Percentiles rank a stretch among this genome's conserved stretches.
Evolutionary conservation across 2,888 invertebrate genomes (phyloP).

Genomic region (Andrena chrysosceles): DNA sequence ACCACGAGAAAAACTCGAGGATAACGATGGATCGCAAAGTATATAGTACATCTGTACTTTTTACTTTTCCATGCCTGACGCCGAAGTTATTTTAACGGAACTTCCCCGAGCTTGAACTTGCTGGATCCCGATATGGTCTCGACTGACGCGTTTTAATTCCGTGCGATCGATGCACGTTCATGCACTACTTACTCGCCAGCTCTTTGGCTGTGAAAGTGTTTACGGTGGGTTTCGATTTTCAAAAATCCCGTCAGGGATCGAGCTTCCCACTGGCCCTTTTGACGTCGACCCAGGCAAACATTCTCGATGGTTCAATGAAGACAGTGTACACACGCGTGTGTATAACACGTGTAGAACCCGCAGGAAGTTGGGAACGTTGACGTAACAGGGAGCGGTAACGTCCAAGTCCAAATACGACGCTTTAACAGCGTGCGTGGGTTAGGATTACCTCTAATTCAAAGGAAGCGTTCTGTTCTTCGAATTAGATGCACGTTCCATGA

Average conservation of each 20-base stretch:
- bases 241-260: background rate
- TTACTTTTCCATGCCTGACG: background rate
- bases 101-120: background rate
- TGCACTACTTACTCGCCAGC: background rate
- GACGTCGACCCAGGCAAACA: constrained; percentile 62
- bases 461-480: background rate
- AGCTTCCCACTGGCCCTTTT: constrained; percentile 52
- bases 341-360: constrained; percentile 42
- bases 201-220: no score
- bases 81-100: background rate
- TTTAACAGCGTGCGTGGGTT: background rate
- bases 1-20: constrained; percentile 11
- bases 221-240: background rate
- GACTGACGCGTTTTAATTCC: background rate
- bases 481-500: background rate
- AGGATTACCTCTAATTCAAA: background rate
- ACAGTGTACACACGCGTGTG: constrained; percentile 62
- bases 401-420: background rate
- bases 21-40: background rate
- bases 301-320: constrained; percentile 70
- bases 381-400: background rate
- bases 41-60: background rate
- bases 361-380: background rate
- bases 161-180: background rate
- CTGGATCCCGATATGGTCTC: background rate